These are phyloP conservation scores for Pangasius sanitwongsei DNA, from an alignment of 2,797 vertebrate species.

Conservation along the genomic window DNA sequence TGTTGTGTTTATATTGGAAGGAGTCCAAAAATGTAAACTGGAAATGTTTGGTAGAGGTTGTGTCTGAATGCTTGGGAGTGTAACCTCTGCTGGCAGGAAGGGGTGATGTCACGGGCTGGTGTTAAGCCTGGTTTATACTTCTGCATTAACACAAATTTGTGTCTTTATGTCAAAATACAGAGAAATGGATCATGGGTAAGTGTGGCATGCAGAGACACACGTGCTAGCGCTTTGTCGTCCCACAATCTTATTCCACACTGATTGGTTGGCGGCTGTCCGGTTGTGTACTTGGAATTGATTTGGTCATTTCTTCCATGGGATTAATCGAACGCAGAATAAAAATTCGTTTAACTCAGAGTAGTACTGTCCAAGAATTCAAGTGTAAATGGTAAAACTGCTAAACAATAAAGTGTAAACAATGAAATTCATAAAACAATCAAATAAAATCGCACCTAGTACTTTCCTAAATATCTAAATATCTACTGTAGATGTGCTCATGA, in stretches of 20 bases:
- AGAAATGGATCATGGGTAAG: not conserved
- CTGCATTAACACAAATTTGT: not conserved
- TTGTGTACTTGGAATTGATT: not conserved
- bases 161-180: not conserved
- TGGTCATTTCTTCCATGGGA: not conserved
- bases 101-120: not conserved
- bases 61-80: not conserved
- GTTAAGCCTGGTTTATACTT: not conserved
- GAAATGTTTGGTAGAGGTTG: not conserved
- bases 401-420: not conserved
- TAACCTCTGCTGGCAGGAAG: not conserved
- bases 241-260: not conserved
- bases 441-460: too few relatives aligned
- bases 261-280: not conserved
- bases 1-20: not conserved
- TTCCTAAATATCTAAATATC: too few relatives aligned
- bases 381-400: not conserved
- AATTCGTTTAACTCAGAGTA: not conserved
- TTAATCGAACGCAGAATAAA: not conserved
- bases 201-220: not conserved
- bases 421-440: not conserved
- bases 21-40: not conserved
- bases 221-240: not conserved
- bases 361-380: not conserved
- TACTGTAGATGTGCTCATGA: too few relatives aligned